A percentile compares a stretch with the other conserved stretches of the same genome.
Conservation (phyloP, 2,113 vertebrate genomes). For the Nerophis ophidion region DNA sequence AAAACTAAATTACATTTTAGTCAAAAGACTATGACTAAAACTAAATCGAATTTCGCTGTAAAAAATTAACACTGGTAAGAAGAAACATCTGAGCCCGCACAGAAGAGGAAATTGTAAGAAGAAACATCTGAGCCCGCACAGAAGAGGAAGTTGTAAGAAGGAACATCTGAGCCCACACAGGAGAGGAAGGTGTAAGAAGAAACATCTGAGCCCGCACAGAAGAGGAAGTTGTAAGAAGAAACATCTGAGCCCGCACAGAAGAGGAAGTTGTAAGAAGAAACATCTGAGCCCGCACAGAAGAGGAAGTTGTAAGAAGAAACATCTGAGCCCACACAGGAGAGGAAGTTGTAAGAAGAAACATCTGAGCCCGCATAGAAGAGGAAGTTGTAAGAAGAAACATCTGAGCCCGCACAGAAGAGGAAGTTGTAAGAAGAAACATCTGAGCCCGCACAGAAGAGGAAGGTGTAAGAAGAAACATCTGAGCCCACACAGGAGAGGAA, state of each 20-base stretch:
- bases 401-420: constrained; percentile 41
- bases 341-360: constrained; percentile 67
- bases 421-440: constrained; percentile 74
- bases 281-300: constrained; percentile 64
- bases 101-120: not conserved
- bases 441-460: constrained; percentile 17
- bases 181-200: constrained; percentile 26
- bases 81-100: constrained; percentile 77
- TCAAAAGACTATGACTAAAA: too few species aligned
- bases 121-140: constrained; percentile 76
- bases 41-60: too few species aligned
- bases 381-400: constrained; percentile 70
- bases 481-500: not conserved
- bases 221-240: constrained; percentile 48
- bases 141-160: not conserved
- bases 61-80: too few species aligned
- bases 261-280: constrained; percentile 56
- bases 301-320: constrained; percentile 60
- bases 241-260: constrained; percentile 68
- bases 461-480: constrained; percentile 76
- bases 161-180: constrained; percentile 73
- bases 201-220: constrained; percentile 73
- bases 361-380: constrained; percentile 51
- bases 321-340: constrained; percentile 60
- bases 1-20: too few species aligned